A percentile compares a stretch with the other conserved stretches of the same genome.
Conservation (phyloP, 2,113 vertebrate species). For the Archocentrus centrarchus region DNA sequence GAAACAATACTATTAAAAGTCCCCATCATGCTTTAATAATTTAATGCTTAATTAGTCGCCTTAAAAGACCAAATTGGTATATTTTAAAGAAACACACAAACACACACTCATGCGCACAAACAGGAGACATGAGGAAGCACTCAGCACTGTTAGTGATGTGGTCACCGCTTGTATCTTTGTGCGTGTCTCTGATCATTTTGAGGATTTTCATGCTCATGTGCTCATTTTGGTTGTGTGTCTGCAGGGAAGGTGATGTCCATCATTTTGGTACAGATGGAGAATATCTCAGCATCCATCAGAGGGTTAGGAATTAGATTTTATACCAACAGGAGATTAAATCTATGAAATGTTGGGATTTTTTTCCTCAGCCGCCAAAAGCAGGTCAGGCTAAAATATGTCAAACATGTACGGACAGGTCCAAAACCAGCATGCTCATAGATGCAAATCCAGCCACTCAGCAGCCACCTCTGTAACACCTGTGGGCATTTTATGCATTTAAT, state of each 20-base stretch:
- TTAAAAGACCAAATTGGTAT: neutral
- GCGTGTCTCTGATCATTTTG: neutral
- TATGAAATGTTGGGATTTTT: neutral
- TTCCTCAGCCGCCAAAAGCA: neutral
- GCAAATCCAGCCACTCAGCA: neutral
- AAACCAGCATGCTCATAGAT: neutral
- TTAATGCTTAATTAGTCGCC: neutral
- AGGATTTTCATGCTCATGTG: neutral
- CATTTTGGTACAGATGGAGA: neutral
- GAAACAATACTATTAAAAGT: neutral
- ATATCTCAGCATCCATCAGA: neutral
- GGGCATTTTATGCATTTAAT: neutral
- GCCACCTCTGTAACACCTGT: neutral
- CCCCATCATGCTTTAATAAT: neutral
- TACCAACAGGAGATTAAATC: neutral
- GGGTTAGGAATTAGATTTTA: neutral
- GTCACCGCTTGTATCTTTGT: rapidly evolving
- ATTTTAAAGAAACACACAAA: neutral
- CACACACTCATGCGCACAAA: neutral
- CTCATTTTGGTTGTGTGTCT: neutral
- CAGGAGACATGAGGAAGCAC: no score
- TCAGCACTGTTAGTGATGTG: neutral
- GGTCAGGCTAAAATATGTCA: neutral
- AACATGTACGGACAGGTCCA: neutral
- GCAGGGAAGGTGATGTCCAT: neutral